phyloP scores from a whole-genome alignment of 1,140 invertebrate genomes.

The Drosophila paulistorum region DNA sequence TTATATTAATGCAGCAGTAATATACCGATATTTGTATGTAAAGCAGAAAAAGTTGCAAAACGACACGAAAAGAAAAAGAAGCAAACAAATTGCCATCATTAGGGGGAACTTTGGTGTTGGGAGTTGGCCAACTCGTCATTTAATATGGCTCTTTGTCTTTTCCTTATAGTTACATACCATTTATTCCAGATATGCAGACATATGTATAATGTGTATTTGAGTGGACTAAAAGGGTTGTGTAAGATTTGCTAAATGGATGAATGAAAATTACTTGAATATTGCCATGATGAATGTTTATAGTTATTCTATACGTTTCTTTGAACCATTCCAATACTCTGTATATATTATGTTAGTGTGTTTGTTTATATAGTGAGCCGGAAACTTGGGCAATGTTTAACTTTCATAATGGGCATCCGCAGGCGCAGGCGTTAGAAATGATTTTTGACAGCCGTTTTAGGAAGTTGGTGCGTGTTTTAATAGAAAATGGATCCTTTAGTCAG shows the following conservation, averaged over 20 bases:
- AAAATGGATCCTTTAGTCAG: constrained; percentile 9
- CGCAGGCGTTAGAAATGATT: constrained; percentile 29
- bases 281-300: no score
- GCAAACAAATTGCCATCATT: constrained; percentile 47
- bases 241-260: no score
- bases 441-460: constrained; percentile 32
- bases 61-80: constrained; percentile 20
- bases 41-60: constrained; percentile 33
- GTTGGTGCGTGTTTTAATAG: constrained; percentile 19
- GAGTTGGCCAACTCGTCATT: background rate
- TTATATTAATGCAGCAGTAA: constrained; percentile 25
- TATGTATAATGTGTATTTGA: background rate
- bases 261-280: no score
- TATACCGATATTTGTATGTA: constrained; percentile 26
- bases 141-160: constrained; percentile 1
- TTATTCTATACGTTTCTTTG: background rate
- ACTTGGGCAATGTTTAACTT: constrained; percentile 48
- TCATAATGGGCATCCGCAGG: constrained; percentile 37
- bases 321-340: background rate
- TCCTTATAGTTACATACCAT: background rate
- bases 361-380: constrained; percentile 2
- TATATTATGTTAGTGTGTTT: background rate
- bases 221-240: background rate
- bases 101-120: constrained; percentile 13
- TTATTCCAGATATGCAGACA: background rate